phyloP scores from a whole-genome alignment of 2,888 invertebrate species.

The Drosophila affinis region DNA sequence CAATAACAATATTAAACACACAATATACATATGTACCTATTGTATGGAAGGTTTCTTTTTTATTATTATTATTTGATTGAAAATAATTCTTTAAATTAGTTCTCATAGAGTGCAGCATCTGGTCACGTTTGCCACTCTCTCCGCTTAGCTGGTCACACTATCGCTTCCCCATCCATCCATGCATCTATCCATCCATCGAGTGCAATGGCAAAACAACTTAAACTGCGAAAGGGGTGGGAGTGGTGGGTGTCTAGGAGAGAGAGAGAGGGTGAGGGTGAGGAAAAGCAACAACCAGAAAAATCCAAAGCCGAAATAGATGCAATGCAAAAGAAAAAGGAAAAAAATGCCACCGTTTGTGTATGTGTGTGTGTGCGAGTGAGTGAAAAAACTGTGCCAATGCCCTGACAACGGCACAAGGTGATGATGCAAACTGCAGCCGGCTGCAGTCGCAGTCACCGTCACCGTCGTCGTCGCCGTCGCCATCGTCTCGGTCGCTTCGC shows the following conservation, averaged over 20 bases:
- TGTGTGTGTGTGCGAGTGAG: slow-evolving; percentile 30
- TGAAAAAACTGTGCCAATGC: slow-evolving; percentile 81
- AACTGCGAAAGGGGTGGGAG: slow-evolving; percentile 1
- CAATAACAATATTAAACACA: too few relatives aligned
- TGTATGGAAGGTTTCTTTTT: too few relatives aligned
- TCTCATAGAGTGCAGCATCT: neutral
- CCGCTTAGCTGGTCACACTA: neutral
- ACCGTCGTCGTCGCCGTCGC: slow-evolving; percentile 11
- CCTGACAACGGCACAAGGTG: slow-evolving; percentile 83
- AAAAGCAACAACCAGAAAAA: slow-evolving; percentile 58
- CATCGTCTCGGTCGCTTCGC: neutral
- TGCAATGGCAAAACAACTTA: slow-evolving; percentile 13
- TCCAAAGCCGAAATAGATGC: slow-evolving; percentile 56
- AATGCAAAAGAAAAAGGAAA: slow-evolving; percentile 43
- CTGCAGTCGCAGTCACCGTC: slow-evolving; percentile 38
- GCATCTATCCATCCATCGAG: slow-evolving; percentile 12
- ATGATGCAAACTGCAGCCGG: slow-evolving; percentile 77
- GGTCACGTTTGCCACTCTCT: neutral
- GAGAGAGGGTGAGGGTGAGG: slow-evolving; percentile 24
- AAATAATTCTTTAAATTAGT: too few relatives aligned
- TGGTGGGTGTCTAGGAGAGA: slow-evolving; percentile 7
- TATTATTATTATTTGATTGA: too few relatives aligned
- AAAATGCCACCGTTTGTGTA: slow-evolving; percentile 30
- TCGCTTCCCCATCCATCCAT: slow-evolving; percentile 17
- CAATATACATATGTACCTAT: too few relatives aligned